Evolutionary conservation across 2,113 vertebrate species (phyloP).

Genomic region (Cyprinodon tularosa): DNA sequence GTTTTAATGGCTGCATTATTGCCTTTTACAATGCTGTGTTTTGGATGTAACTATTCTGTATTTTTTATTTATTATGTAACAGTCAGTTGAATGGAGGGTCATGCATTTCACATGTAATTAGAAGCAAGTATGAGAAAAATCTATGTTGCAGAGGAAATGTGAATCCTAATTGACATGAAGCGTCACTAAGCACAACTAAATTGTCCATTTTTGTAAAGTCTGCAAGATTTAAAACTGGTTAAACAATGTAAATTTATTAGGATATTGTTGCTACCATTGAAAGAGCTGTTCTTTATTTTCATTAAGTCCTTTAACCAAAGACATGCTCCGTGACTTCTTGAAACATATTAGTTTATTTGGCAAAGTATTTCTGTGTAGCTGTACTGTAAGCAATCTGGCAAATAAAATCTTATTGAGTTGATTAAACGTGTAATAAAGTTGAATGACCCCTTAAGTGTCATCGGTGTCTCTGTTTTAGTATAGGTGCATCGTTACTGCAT

Average conservation of each 20-base stretch:
- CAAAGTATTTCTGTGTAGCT: conserved; percentile 73
- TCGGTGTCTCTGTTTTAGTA: conserved; percentile 11
- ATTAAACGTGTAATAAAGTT: conserved; percentile 81
- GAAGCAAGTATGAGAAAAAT: conserved; percentile 59
- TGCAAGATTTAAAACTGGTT: conserved; percentile 50
- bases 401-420: conserved; percentile 73
- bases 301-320: conserved; percentile 74
- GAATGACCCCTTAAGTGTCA: conserved; percentile 76
- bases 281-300: conserved; percentile 66
- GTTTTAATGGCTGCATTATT: conserved; percentile 83
- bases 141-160: conserved; percentile 49
- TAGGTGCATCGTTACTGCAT: neutral
- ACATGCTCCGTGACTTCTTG: conserved; percentile 65
- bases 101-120: conserved; percentile 72
- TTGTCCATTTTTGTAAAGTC: conserved; percentile 56
- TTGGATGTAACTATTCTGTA: conserved; percentile 82
- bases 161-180: conserved; percentile 62
- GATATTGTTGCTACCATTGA: conserved; percentile 42
- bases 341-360: conserved; percentile 70
- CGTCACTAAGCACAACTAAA: conserved; percentile 76
- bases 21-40: conserved; percentile 84
- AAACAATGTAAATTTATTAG: conserved; percentile 47
- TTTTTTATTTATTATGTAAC: conserved; percentile 81
- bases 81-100: conserved; percentile 79
- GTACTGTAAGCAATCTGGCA: conserved; percentile 75